Evolutionary conservation across 2,113 vertebrate genomes (phyloP).

Genomic region (Phaethon lepturus): DNA sequence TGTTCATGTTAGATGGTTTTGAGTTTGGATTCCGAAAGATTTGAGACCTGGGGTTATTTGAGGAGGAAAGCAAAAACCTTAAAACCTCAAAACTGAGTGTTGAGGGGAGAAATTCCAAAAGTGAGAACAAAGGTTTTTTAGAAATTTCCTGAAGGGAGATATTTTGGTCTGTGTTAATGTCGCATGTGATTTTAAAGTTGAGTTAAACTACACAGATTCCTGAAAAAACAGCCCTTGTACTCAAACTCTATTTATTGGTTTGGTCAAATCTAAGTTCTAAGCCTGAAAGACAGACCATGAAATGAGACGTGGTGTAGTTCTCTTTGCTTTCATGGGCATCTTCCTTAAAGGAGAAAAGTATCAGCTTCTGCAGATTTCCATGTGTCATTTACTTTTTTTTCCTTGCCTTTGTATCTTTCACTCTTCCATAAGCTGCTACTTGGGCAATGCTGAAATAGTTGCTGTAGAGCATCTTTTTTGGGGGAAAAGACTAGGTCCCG

Average conservation of each 20-base stretch:
- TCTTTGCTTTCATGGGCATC: neutral
- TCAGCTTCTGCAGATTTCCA: neutral
- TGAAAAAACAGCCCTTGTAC: neutral
- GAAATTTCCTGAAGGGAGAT: neutral
- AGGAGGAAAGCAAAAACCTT: neutral
- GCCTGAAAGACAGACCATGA: neutral
- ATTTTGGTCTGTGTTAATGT: neutral
- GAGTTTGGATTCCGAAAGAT: neutral
- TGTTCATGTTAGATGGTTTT: neutral
- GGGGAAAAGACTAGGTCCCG: neutral
- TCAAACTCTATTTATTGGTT: neutral
- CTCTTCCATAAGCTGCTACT: neutral
- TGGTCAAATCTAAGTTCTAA: neutral
- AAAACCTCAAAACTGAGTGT: neutral
- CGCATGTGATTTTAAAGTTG: neutral
- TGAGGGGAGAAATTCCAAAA: neutral
- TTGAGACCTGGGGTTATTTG: neutral
- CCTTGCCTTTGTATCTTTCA: neutral
- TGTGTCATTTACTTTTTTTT: neutral
- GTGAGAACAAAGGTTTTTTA: neutral
- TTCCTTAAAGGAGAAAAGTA: neutral
- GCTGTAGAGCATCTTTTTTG: neutral
- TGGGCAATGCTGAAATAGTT: neutral
- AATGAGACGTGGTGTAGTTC: neutral
- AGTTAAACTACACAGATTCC: neutral